Evolutionary conservation across 1,140 invertebrate species (phyloP).

Genomic region (Bactericera cockerelli): DNA sequence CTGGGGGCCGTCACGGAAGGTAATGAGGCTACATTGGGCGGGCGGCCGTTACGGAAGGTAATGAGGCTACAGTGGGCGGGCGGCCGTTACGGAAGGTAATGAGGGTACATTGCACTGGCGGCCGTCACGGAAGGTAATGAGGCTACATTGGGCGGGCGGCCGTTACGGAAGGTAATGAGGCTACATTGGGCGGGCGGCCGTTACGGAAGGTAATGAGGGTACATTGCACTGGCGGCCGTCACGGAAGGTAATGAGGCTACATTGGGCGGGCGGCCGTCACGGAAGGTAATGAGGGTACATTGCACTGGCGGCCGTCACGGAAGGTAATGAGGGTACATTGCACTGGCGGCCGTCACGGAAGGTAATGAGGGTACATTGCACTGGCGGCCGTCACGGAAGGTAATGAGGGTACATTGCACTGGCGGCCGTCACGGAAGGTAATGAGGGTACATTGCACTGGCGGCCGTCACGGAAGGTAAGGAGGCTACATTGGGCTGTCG

Average conservation of each 20-base stretch:
- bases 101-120: constrained; percentile 54
- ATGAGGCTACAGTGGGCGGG: constrained; percentile 31
- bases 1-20: too few relatives aligned
- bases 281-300: constrained; percentile 48
- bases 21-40: constrained; percentile 55
- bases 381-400: too few relatives aligned
- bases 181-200: constrained; percentile 54
- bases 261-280: constrained; percentile 56
- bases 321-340: constrained; percentile 54
- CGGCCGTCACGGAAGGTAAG: constrained; percentile 41
- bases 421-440: constrained; percentile 63
- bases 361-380: constrained; percentile 43
- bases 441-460: constrained; percentile 31
- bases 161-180: constrained; percentile 49
- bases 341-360: constrained; percentile 58
- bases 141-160: too few relatives aligned
- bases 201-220: constrained; percentile 57
- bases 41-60: constrained; percentile 63
- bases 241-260: too few relatives aligned
- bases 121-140: constrained; percentile 65
- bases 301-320: too few relatives aligned
- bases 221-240: too few relatives aligned
- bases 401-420: constrained; percentile 55
- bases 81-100: constrained; percentile 41
- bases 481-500: constrained; percentile 54